Percentiles rank a stretch among this genome's conserved stretches.
Conservation (phyloP, 2,888 invertebrate species). For the Ctenicera cuprea region DNA sequence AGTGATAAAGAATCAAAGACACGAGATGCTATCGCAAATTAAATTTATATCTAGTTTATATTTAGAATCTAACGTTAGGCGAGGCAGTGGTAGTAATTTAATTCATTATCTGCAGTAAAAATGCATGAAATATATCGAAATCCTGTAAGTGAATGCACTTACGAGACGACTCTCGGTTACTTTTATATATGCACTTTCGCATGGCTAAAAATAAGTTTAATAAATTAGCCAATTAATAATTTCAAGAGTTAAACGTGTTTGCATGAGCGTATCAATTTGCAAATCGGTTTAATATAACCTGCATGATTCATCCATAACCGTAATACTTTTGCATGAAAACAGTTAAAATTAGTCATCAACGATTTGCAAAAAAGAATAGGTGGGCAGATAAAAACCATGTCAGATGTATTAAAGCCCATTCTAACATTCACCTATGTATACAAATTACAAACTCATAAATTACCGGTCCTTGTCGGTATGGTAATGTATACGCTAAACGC, state of each 20-base stretch:
- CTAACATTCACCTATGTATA: conserved; percentile 20
- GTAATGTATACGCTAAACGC: conserved; percentile 50
- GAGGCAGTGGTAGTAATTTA: background rate
- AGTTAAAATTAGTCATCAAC: conserved; percentile 43
- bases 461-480: conserved; percentile 42
- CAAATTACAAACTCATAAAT: conserved; percentile 27
- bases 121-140: conserved; percentile 10
- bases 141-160: conserved; percentile 20
- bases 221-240: conserved; percentile 36
- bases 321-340: conserved; percentile 35
- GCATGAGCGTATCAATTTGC: conserved; percentile 32
- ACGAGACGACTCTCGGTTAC: conserved; percentile 13
- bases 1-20: conserved; percentile 14
- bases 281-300: conserved; percentile 34
- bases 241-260: conserved; percentile 25
- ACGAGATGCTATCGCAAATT: conserved; percentile 23
- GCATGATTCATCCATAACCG: conserved; percentile 36
- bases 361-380: conserved; percentile 42
- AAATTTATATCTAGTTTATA: conserved; percentile 15
- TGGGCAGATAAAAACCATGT: conserved; percentile 41
- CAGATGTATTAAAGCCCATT: conserved; percentile 24
- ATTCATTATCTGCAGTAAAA: conserved; percentile 7
- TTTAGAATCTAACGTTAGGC: background rate
- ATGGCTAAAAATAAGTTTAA: conserved; percentile 26
- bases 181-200: conserved; percentile 15